Evolutionary conservation across 2,113 vertebrate species (phyloP), one percentile per base, ranked within the genome.

Genomic region (Dipodomys merriami): DNA sequence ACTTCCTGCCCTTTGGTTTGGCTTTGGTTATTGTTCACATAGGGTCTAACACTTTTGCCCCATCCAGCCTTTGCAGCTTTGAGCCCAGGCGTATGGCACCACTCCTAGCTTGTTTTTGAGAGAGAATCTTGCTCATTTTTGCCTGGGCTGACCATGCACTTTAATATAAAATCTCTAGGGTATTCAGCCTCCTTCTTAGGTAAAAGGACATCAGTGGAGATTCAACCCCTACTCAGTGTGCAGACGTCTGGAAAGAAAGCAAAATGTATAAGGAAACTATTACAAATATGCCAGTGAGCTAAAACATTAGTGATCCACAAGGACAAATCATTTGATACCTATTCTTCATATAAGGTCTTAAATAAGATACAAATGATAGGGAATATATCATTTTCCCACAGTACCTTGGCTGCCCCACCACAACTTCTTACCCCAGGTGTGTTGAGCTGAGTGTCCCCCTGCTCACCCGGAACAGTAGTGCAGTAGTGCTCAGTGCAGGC

Each of bases 281-380:
- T 82, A 20, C 74, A 82, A 93, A 76, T 18, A 49, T 81, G 16
- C 5, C n/a, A 68, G 25, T 57, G 64, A 72, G 44, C 78, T 68
- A 49, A 91, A 86, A 49, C 12, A 74, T 71, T 57, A 68, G 53
- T 87, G 73, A 73, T 65, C 62, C 91, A 80, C 68, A 13, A 83
- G 79, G 92, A 60, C 6, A 10, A 92, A 77, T 71, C 67, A 39
- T 83, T 62, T 57, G 29, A 69, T 33, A 33, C 1, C 67, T 83
- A 19, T 64, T 84, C 39, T 67, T 71, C 19, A 83, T 62, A 20
- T 18, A 57, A 86, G 53, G 12, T 57, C 53, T 16, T 57, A 57
- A 13, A 57, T 57, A 57, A 57, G 4, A 16, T 57, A 13, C 53
- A 57, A 57, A 57, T 13, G 53, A 57, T 57, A 57, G 15, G 53